Evolutionary conservation across 2,797 vertebrate species (phyloP).

Genomic region (Gymnodraco acuticeps): DNA sequence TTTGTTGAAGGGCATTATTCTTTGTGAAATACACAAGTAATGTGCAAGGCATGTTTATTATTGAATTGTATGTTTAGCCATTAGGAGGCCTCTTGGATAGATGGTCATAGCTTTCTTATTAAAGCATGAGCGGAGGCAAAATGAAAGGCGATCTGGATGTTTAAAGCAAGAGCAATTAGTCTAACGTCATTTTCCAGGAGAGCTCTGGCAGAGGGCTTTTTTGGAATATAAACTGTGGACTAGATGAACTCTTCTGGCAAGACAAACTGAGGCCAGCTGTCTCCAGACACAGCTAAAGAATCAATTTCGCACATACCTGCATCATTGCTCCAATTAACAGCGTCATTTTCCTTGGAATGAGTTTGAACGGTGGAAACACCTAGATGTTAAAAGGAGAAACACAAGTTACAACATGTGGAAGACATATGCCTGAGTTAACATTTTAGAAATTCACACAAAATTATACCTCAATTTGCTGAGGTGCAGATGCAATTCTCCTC

Average conservation of each 20-base stretch:
- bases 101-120: conserved; percentile 44
- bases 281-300: conserved; percentile 7
- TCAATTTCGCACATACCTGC: conserved; percentile 85
- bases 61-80: conserved; percentile 31
- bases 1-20: conserved; percentile 31
- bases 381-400: conserved; percentile 55
- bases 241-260: conserved; percentile 39
- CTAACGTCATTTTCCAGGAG: conserved; percentile 39
- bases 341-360: conserved; percentile 92
- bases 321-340: conserved; percentile 92
- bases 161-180: conserved; percentile 45
- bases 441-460: conserved; percentile 2
- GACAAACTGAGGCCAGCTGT: conserved; percentile 35
- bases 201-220: conserved; percentile 28
- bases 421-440: background rate
- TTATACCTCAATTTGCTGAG: conserved; percentile 93
- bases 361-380: conserved; percentile 95
- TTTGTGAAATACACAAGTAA: conserved; percentile 26
- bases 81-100: conserved; percentile 33
- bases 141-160: conserved; percentile 40
- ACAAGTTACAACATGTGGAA: conserved; percentile 4
- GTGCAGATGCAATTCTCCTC: conserved; percentile 87
- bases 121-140: conserved; percentile 32
- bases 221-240: conserved; percentile 37
- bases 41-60: conserved; percentile 9